Conservation (phyloP, 2,113 vertebrate species). For the Parotia lawesii region DNA sequence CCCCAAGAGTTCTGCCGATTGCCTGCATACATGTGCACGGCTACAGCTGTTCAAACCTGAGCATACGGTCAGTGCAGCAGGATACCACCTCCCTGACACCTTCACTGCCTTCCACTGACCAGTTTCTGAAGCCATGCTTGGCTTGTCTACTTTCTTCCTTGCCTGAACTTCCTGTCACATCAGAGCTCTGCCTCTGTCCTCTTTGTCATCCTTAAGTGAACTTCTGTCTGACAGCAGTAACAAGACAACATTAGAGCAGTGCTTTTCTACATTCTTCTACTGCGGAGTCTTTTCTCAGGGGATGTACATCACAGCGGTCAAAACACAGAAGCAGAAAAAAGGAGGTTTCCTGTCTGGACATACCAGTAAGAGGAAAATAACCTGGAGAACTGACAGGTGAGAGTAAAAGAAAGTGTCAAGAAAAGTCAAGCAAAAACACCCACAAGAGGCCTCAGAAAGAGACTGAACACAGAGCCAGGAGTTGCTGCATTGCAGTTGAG, state of each 20-base stretch:
- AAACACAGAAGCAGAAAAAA: background rate
- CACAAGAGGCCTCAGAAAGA: background rate
- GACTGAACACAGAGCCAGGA: background rate
- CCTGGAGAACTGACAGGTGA: background rate
- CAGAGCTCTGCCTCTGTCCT: background rate
- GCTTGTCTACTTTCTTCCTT: background rate
- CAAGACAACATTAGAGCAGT: background rate
- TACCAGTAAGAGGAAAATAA: background rate
- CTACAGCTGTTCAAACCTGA: background rate
- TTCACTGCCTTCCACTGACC: background rate
- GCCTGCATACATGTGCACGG: background rate
- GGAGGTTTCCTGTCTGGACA: background rate
- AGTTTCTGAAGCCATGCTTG: background rate
- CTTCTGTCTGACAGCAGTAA: background rate
- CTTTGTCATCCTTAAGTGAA: background rate
- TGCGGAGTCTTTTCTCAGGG: background rate
- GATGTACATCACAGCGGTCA: background rate
- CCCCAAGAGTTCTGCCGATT: rapidly evolving
- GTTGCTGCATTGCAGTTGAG: background rate
- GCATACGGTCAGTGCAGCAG: background rate
- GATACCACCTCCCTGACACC: background rate
- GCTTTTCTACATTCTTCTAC: background rate
- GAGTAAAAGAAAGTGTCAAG: background rate
- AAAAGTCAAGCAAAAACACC: background rate
- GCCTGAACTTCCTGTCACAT: background rate